A percentile compares a stretch with the other conserved stretches of the same genome.
phyloP scores from a whole-genome alignment of 2,113 vertebrate species.

The Chauna torquata region DNA sequence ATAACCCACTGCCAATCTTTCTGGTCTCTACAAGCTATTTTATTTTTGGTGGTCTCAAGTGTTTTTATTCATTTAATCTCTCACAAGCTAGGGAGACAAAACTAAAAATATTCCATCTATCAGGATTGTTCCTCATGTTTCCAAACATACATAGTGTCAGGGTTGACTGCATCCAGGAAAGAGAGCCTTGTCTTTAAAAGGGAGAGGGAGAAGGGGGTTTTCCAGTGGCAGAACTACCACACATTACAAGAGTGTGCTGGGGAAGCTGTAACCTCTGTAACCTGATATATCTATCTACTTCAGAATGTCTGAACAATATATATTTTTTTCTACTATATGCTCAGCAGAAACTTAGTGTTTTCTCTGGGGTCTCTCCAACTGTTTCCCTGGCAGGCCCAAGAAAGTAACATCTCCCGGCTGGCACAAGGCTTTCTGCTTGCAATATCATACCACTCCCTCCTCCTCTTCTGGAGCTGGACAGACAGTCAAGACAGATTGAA shows the following conservation, averaged over 20 bases:
- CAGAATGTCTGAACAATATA: background rate
- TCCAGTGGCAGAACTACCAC: background rate
- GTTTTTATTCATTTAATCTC: background rate
- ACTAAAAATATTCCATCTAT: background rate
- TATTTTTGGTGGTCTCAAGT: background rate
- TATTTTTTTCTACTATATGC: background rate
- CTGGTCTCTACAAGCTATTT: background rate
- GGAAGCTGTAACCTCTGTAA: background rate
- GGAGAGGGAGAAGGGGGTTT: background rate
- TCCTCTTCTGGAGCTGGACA: background rate
- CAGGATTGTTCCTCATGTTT: background rate
- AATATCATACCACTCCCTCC: background rate
- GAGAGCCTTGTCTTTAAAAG: background rate
- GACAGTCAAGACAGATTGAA: background rate
- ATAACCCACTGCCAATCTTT: background rate
- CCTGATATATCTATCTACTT: too few species aligned
- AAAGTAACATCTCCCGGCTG: background rate
- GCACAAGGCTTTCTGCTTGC: background rate
- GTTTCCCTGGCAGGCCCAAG: background rate
- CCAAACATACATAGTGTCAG: background rate
- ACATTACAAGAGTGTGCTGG: background rate
- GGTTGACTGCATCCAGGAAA: background rate
- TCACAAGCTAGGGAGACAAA: background rate
- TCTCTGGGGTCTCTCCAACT: background rate
- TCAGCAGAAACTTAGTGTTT: background rate